These are phyloP conservation scores for Pyrocoelia pectoralis DNA, from an alignment of 2,888 invertebrate species.

Conservation along the genomic window DNA sequence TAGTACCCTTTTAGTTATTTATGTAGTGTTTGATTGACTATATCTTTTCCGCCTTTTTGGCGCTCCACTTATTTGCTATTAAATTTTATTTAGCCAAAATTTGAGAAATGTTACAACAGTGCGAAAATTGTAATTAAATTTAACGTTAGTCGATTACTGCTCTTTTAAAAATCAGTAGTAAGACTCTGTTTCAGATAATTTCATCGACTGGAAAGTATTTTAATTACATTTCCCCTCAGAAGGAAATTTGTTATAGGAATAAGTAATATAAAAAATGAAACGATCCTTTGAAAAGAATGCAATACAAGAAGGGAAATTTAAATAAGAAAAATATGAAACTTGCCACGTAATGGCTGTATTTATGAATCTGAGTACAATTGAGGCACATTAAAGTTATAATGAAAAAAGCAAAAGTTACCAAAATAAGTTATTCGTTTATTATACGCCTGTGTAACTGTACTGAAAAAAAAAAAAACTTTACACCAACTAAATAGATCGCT, in stretches of 20 bases:
- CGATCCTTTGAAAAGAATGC: background rate
- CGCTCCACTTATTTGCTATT: too few relatives aligned
- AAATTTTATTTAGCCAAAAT: too few relatives aligned
- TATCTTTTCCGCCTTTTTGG: too few relatives aligned
- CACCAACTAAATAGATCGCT: constrained; percentile 30
- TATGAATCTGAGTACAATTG: background rate
- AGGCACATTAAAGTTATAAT: constrained; percentile 29
- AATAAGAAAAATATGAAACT: constrained; percentile 6
- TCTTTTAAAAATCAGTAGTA: too few relatives aligned
- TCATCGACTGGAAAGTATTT: too few relatives aligned
- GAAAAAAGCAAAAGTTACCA: constrained; percentile 28
- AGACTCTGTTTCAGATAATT: too few relatives aligned
- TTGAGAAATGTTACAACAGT: too few relatives aligned
- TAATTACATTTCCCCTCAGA: background rate
- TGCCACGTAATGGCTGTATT: constrained; percentile 3
- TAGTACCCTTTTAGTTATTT: too few relatives aligned
- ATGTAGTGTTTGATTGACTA: too few relatives aligned
- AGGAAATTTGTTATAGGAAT: background rate
- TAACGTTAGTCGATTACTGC: too few relatives aligned
- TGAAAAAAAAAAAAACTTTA: constrained; percentile 33
- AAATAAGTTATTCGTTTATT: constrained; percentile 34
- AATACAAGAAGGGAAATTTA: background rate
- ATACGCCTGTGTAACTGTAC: constrained; percentile 24
- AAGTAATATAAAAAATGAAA: too few relatives aligned
- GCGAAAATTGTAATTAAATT: too few relatives aligned